Base-by-base conservation (phyloP, 2,888 invertebrate species). In the Poecilus cupreus region DNA sequence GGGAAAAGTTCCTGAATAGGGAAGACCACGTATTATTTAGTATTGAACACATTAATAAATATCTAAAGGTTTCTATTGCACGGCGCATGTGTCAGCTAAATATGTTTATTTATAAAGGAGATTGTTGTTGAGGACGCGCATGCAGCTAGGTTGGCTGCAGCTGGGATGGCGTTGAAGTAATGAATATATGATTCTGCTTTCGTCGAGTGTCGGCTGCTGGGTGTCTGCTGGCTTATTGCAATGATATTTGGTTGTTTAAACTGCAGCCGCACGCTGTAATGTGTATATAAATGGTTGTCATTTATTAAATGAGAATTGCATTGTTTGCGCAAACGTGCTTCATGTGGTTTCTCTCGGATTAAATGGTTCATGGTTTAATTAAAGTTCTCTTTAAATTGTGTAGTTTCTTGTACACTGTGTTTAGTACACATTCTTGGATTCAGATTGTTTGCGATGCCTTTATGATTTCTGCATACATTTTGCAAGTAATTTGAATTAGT, bases 301-400 rank as follows among this genome's bases (percentile, higher is more conserved):
- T 72, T 72, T 72, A 72, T 72, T 72, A 72, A 72, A 72, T 72
- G 72, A 72, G 72, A 43, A 72, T 72, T 72, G 72, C 46, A 72
- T 72, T 72, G 72, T 72, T 60, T 72, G 72, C 24, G 72, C 43
- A 24, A 72, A 72, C 72, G 72, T 72, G 72, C 22, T 72, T 72
- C 43, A 46, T 46, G 72, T 72, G 46, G 72, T 46, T 72, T 72
- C 46, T 20, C 43, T 46, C 24, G 72, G 72, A 72, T 72, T 72
- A 72, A 72, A 72, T 72, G 22, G 72, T 72, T 72, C 72, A 72
- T 72, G 72, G 72, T 72, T 72, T 72, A 72, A 72, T 72, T 72
- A 72, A 72, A 72, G 46, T 72, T 72, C 43, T 46, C 72, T 72
- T 72, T 72, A 72, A 72, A 46, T 72, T 72, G 72, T 72, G 16